phyloP scores from a whole-genome alignment of 1,140 invertebrate genomes.

The Papilio aristodemus region DNA sequence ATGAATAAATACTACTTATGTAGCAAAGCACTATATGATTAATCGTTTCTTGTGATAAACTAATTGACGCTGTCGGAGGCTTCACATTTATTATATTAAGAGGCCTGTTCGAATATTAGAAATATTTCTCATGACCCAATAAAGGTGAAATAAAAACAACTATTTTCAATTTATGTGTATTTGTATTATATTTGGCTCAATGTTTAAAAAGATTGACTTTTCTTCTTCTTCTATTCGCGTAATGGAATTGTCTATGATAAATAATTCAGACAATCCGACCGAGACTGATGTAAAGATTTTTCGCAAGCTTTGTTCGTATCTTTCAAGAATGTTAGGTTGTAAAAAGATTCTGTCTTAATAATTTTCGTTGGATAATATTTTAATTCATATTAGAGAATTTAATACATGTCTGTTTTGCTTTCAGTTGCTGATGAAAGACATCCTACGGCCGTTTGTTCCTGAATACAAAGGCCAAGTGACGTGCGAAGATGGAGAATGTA shows the following conservation, averaged over 20 bases:
- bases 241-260: no score
- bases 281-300: no score
- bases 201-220: no score
- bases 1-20: neutral
- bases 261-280: no score
- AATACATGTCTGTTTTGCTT: constrained; percentile 67
- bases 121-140: neutral
- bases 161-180: neutral
- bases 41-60: neutral
- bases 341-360: neutral
- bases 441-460: constrained; percentile 92
- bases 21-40: neutral
- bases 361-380: constrained; percentile 21
- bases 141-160: neutral
- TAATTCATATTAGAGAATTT: neutral
- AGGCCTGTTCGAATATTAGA: neutral
- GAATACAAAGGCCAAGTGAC: constrained; percentile 92
- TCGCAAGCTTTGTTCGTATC: no score
- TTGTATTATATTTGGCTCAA: neutral
- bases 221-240: no score
- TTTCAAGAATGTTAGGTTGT: no score
- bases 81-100: neutral
- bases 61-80: constrained; percentile 4
- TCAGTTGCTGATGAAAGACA: constrained; percentile 91
- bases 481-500: constrained; percentile 90